phyloP scores from a whole-genome alignment of 1,140 invertebrate genomes.

The Adelges cooleyi region DNA sequence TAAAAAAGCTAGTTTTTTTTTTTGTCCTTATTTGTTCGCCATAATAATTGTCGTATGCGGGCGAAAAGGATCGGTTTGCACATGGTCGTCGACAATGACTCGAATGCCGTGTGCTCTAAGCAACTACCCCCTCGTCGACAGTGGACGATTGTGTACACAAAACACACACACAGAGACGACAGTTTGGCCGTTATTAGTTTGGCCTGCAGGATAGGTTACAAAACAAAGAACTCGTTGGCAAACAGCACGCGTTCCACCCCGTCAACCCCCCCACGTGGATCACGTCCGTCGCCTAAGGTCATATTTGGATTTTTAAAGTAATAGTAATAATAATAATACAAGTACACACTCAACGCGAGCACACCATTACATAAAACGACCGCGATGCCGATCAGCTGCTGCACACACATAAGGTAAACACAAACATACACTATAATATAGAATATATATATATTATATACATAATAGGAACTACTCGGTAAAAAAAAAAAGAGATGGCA shows the following conservation, averaged over 20 bases:
- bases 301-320: constrained; percentile 3
- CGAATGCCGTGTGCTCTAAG: neutral
- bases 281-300: neutral
- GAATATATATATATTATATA: no score
- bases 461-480: no score
- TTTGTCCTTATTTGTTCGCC: no score
- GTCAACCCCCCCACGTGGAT: neutral
- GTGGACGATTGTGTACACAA: neutral
- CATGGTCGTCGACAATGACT: neutral
- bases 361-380: no score
- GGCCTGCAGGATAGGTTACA: constrained; percentile 6
- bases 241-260: neutral
- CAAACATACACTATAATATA: no score
- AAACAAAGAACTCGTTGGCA: neutral
- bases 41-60: no score
- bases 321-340: no score
- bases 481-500: no score
- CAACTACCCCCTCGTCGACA: constrained; percentile 1
- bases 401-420: no score
- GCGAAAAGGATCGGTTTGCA: neutral
- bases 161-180: neutral
- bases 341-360: no score
- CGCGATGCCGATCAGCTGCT: no score
- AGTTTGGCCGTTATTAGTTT: constrained; percentile 12
- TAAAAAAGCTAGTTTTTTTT: no score